These are phyloP conservation scores for Melinaea marsaeus DNA, from an alignment of 2,888 invertebrate genomes.

Conservation along the genomic window DNA sequence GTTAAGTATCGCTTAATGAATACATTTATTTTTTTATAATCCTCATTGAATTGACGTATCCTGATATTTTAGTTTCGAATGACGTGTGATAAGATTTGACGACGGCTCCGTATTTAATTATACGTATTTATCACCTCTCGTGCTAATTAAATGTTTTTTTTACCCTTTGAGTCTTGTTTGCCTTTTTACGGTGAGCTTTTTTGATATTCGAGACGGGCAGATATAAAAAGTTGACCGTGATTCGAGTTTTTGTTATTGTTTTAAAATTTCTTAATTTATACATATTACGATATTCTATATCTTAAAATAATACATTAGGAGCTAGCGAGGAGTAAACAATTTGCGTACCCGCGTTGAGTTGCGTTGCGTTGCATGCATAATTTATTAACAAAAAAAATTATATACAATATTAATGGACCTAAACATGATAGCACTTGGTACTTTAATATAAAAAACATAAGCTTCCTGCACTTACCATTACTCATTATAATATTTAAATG, in stretches of 20 bases:
- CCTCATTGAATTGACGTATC: background rate
- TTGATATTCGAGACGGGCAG: too few species aligned
- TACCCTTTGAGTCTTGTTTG: background rate
- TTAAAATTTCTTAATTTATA: too few species aligned
- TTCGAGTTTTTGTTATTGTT: too few species aligned
- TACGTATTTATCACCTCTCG: background rate
- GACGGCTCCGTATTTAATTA: background rate
- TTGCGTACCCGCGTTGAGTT: too few species aligned
- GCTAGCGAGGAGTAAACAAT: too few species aligned
- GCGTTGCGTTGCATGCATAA: too few species aligned
- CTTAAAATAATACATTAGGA: too few species aligned
- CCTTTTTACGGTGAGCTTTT: too few species aligned
- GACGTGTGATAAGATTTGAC: background rate
- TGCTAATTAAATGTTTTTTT: conserved; percentile 1
- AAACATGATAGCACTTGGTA: background rate
- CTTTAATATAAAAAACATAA: background rate
- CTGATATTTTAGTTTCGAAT: background rate
- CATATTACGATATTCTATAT: too few species aligned
- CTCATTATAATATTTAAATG: conserved; percentile 8
- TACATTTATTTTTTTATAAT: background rate
- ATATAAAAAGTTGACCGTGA: too few species aligned
- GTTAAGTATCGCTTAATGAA: conserved; percentile 4
- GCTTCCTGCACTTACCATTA: background rate
- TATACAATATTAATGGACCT: too few species aligned
- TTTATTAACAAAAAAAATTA: too few species aligned